These are phyloP conservation scores for Sarcophaga rosellei DNA, from an alignment of 2,888 invertebrate genomes.

Conservation along the genomic window DNA sequence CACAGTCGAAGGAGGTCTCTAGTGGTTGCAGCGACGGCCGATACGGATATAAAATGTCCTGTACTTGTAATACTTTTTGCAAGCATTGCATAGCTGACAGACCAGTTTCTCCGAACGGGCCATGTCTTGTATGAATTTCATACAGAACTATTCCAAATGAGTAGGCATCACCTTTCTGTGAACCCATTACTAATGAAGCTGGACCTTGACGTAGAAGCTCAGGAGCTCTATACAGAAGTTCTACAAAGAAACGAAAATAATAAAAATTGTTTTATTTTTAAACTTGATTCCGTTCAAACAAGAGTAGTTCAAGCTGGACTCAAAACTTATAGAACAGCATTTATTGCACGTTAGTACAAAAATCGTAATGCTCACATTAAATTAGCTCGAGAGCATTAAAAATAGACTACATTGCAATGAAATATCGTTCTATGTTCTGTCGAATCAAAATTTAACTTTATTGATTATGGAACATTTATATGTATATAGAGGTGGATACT, in stretches of 20 bases:
- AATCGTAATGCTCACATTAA: too few species aligned
- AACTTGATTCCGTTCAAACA: too few species aligned
- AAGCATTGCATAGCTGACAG: conserved; percentile 85
- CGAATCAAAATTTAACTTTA: too few species aligned
- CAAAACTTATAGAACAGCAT: too few species aligned
- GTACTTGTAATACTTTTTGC: conserved; percentile 79
- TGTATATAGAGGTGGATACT: too few species aligned
- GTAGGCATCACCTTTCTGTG: conserved; percentile 91
- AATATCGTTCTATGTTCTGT: too few species aligned
- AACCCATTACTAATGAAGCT: conserved; percentile 82
- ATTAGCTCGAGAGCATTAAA: too few species aligned
- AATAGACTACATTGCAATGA: too few species aligned
- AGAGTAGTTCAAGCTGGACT: too few species aligned
- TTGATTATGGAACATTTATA: too few species aligned
- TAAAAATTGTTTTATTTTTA: too few species aligned
- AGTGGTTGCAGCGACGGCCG: conserved; percentile 89
- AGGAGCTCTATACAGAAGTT: conserved; percentile 90
- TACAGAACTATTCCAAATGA: conserved; percentile 94
- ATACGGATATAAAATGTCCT: conserved; percentile 77
- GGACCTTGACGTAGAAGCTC: conserved; percentile 86
- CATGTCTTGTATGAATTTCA: conserved; percentile 92
- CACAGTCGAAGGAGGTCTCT: conserved; percentile 92
- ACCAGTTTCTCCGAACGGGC: conserved; percentile 90
- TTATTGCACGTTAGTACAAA: too few species aligned
- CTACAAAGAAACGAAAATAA: conserved; percentile 80